Percentiles rank a stretch among this genome's conserved stretches.
Evolutionary conservation across 2,888 invertebrate species (phyloP).

Genomic region (Xestoiulus laeticollis): DNA sequence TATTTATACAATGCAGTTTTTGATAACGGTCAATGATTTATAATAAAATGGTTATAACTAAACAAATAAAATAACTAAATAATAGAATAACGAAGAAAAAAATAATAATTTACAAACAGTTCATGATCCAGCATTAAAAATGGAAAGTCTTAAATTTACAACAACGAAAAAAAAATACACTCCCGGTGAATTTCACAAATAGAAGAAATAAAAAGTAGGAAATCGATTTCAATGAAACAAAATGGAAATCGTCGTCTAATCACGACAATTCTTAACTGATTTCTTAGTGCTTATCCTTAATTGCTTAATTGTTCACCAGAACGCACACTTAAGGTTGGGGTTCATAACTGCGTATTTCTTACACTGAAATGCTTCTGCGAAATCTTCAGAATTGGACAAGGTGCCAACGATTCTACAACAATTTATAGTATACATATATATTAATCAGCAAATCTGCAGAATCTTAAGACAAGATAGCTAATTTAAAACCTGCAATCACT

Average conservation of each 20-base stretch:
- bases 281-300: background rate
- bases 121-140: constrained; percentile 40
- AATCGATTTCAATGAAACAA: constrained; percentile 3
- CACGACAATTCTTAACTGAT: too few relatives aligned
- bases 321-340: constrained; percentile 73
- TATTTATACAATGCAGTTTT: background rate
- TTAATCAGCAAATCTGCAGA: too few relatives aligned
- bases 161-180: too few relatives aligned
- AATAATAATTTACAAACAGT: constrained; percentile 36
- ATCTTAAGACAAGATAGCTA: too few relatives aligned
- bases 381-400: constrained; percentile 79
- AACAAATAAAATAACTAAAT: background rate
- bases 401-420: constrained; percentile 75
- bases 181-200: background rate
- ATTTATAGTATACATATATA: too few relatives aligned
- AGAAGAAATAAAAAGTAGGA: constrained; percentile 4
- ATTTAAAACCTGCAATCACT: too few relatives aligned
- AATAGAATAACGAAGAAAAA: background rate
- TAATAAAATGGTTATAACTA: background rate
- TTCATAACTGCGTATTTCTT: constrained; percentile 80
- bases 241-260: background rate
- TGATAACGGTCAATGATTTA: background rate
- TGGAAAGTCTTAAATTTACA: background rate
- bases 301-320: too few relatives aligned
- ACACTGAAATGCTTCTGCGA: constrained; percentile 77